phyloP scores from a whole-genome alignment of 2,113 vertebrate species.

The Engraulis encrasicolus region DNA sequence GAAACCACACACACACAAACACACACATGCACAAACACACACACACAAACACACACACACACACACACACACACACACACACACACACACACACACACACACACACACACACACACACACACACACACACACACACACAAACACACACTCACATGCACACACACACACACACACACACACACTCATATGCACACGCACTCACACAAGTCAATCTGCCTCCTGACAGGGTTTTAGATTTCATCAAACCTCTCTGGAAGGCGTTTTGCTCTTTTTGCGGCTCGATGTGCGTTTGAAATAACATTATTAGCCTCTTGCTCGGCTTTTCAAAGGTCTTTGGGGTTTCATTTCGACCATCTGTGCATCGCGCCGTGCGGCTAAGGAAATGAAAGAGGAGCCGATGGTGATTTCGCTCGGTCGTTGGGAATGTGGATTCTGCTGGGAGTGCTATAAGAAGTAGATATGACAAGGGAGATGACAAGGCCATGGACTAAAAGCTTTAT shows the following conservation, averaged over 20 bases:
- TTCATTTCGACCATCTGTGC: conserved; percentile 6
- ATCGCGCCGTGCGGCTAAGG: no score
- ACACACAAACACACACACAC: no score
- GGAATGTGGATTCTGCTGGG: neutral
- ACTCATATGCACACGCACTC: no score
- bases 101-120: no score
- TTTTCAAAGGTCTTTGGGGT: conserved; percentile 11
- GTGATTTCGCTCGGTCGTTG: neutral
- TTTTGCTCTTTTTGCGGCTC: neutral
- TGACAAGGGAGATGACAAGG: conserved; percentile 3
- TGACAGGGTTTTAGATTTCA: conserved; percentile 4
- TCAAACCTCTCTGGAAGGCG: neutral
- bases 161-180: no score
- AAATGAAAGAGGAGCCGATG: neutral
- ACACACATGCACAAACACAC: no score
- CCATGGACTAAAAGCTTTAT: no score
- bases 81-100: no score
- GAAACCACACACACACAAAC: no score
- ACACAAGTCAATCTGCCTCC: neutral
- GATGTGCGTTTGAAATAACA: neutral
- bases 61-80: no score
- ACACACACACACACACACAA: no score
- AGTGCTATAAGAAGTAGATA: neutral
- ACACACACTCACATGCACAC: no score
- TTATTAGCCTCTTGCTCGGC: neutral